Conservation (phyloP, 2,113 vertebrate genomes). For the Megatriorchis doriae region DNA sequence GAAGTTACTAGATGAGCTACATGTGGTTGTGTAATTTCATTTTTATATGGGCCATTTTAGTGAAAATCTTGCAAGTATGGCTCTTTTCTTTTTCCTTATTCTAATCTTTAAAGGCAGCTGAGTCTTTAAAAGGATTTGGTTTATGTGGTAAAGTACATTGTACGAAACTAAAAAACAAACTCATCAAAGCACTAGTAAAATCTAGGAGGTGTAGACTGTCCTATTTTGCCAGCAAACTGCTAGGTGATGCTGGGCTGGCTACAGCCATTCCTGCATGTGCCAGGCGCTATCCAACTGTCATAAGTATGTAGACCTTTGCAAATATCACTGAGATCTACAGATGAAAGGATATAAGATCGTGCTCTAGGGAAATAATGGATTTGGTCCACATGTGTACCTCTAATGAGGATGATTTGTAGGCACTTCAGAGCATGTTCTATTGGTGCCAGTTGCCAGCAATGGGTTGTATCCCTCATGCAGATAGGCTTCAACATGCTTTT, state of each 20-base stretch:
- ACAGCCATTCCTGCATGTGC: background rate
- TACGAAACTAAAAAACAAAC: background rate
- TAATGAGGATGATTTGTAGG: background rate
- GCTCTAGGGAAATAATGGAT: background rate
- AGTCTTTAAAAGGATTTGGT: background rate
- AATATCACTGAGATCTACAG: background rate
- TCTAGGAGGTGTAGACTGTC: background rate
- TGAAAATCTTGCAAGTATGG: background rate
- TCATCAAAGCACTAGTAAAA: background rate
- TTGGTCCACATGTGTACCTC: background rate
- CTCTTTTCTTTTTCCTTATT: background rate
- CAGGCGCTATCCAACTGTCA: fast-evolving
- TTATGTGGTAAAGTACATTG: background rate
- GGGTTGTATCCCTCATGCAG: background rate
- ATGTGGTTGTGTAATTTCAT: background rate
- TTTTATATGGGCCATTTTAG: background rate
- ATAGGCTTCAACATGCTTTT: background rate
- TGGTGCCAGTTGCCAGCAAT: background rate
- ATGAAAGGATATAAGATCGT: background rate
- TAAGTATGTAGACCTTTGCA: background rate
- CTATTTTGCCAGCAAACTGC: background rate
- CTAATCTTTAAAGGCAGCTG: background rate
- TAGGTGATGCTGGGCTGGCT: background rate
- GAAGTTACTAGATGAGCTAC: background rate
- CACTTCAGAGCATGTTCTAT: background rate